Evolutionary conservation across 92 coral and sea anemone species (phyloP), one percentile per base, ranked within the genome.

Genomic region (Ricordea florida): DNA sequence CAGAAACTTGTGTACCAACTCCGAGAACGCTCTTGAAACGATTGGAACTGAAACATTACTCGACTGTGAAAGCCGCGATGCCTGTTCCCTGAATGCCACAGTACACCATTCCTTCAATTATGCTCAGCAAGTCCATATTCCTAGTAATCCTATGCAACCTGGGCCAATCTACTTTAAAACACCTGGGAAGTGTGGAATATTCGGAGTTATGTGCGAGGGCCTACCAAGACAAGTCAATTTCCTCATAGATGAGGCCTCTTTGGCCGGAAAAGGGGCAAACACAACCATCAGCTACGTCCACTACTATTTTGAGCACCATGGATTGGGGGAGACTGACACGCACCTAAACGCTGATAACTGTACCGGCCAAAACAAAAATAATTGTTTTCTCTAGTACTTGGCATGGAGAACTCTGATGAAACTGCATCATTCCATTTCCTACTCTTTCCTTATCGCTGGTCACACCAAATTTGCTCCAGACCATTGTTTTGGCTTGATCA

Each of bases 381-480:
- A 66, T 77, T 68, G 29, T 20, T 68, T 79, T 45, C 16, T 69
- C 1, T 44, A 51, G 85, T 79, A 79, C 38, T 58, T 70, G 11
- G 26, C 70, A 14, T 79, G 79, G 85, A 37, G 80, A 9, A 46
- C 46, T 35, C 28, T 47, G 8, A 67, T 41, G 64, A 15, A 46
- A 37, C 69, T 68, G 13, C 77, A 76, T 38, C 32, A 61, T 26
- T 63, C 63, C 10, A 74, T 81, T 49, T 8, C 49, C 11, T 62
- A 81, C 55, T 81, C 81, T 20, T 77, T 85, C 48, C 72, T 85
- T 24, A 55, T 66, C 57, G 69, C 76, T 10, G 81, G 90, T 13
- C 90, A 83, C 85, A 77, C 79, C 1, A 83, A 64, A 48, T 85
- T 84, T 52, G 67, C 51, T 35, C 82, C 85, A 24, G 90, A 84